A percentile compares a stretch with the other conserved stretches of the same genome.
These are phyloP conservation scores for Bhutanitis thaidina DNA, from an alignment of 2,888 invertebrate species.

Conservation along the genomic window DNA sequence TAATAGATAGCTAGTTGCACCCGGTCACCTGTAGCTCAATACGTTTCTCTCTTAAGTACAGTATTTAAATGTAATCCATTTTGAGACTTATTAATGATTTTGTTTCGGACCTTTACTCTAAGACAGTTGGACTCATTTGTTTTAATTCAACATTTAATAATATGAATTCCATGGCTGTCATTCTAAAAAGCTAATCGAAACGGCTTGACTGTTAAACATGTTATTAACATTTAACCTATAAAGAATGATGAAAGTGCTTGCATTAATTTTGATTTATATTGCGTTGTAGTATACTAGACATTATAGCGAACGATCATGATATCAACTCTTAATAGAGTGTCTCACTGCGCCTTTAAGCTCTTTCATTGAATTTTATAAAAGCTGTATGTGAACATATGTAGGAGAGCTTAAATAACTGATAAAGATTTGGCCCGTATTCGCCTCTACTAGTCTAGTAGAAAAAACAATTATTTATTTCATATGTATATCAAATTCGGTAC, in stretches of 20 bases:
- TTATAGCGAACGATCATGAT: conserved; percentile 17
- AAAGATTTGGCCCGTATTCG: too few species aligned
- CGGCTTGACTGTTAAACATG: conserved; percentile 15
- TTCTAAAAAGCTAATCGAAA: conserved; percentile 19
- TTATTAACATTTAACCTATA: conserved; percentile 13
- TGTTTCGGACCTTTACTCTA: conserved; percentile 20
- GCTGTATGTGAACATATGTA: too few species aligned
- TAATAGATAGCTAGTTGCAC: conserved; percentile 49
- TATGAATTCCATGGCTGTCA: conserved; percentile 17
- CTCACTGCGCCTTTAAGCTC: conserved; percentile 2
- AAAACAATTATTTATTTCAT: too few species aligned
- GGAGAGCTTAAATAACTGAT: too few species aligned
- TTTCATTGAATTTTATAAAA: conserved; percentile 1
- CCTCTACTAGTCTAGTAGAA: too few species aligned
- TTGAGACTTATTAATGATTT: conserved; percentile 23
- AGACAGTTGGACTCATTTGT: conserved; percentile 21
- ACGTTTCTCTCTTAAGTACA: conserved; percentile 26
- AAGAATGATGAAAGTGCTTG: conserved; percentile 17
- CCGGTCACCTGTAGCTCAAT: conserved; percentile 42
- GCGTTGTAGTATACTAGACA: conserved; percentile 1
- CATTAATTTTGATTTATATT: conserved; percentile 19
- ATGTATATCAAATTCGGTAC: too few species aligned
- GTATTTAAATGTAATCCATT: conserved; percentile 26
- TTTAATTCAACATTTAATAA: conserved; percentile 22
- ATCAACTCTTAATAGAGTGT: conserved; percentile 11